Percentiles rank a stretch among this genome's conserved stretches.
These are phyloP conservation scores for Prosapia bicincta DNA, from an alignment of 2,888 invertebrate genomes.

Conservation along the genomic window DNA sequence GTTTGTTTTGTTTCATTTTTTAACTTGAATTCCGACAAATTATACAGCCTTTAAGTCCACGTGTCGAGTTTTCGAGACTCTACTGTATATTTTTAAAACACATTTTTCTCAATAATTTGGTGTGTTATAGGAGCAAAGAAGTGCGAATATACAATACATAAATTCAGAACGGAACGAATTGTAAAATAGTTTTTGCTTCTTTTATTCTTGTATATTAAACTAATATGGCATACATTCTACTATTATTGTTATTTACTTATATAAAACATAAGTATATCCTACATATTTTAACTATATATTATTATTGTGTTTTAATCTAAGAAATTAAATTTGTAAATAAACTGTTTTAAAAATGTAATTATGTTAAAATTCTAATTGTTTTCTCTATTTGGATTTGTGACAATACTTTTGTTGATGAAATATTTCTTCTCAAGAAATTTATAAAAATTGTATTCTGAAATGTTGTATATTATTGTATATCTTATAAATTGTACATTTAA, in stretches of 20 bases:
- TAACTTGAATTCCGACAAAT: no score
- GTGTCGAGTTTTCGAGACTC: no score
- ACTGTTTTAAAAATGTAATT: conserved; percentile 26
- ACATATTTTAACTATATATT: not conserved
- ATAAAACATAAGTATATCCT: not conserved
- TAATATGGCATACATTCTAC: not conserved
- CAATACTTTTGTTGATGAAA: not conserved
- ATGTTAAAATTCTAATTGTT: conserved; percentile 16
- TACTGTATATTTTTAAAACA: no score
- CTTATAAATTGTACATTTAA: not conserved
- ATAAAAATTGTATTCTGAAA: not conserved
- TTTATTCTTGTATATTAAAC: not conserved
- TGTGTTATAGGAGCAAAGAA: no score
- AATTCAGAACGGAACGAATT: no score
- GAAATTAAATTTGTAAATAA: conserved; percentile 16
- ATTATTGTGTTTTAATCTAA: not conserved
- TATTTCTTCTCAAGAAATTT: not conserved
- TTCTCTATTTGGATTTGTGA: not conserved
- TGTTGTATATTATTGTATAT: not conserved
- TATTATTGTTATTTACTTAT: not conserved
- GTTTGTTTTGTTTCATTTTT: no score
- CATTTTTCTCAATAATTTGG: no score
- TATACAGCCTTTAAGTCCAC: no score
- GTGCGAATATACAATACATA: no score
- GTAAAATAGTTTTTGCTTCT: conserved; percentile 1